Evolutionary conservation across 2,113 vertebrate species (phyloP), one percentile per base, ranked within the genome.

Genomic region (Tychaedon coryphoeus): DNA sequence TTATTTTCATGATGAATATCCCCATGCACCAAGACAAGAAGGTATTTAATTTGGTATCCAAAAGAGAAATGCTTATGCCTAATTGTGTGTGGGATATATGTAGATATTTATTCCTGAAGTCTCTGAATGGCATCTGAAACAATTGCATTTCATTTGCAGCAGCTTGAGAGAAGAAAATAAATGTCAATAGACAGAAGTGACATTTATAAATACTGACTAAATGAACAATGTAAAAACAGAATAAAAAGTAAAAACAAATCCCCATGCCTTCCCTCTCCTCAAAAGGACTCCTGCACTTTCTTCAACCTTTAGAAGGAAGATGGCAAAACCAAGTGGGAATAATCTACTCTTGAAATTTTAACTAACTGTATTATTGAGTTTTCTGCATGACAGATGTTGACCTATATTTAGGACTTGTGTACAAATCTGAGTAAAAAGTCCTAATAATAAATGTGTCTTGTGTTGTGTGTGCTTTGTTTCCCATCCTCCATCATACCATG

Each of bases 121-220:
- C 66, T 92, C 80, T 86, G 82, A 90, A 89, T 92, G 51, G 19
- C 88, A 85, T 84, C 79, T 96, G 61, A 96, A 92, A 79, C 82
- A 95, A 94, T 82, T 96, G 85, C 36, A 91, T 86, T 93, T 93
- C 42, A 75, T 91, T 96, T 94, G 42, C 53, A 86, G 51, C 58
- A 65, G 51, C 92, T 47, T 60, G 60, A 90, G 78, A 89, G 65
- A 74, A 94, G 95, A 62, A 95, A 94, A 95, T 96, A 95, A 94
- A 95, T 96, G 72, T 73, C 66, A 81, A 54, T 45, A 95, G 71
- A 28, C 38, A 51, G 48, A 84, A 91, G 60, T 95, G 84, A 95
- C 74, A 89, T 97, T 96, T 91, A 91, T 88, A 72, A 92, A 93
- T 92, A 91, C 77, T 51, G 73, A 82, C 70, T 96, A 79, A 95